Percentiles rank a stretch among this genome's conserved stretches.
These are phyloP conservation scores for Homalodisca vitripennis DNA, from an alignment of 1,140 invertebrate genomes.

Conservation along the genomic window DNA sequence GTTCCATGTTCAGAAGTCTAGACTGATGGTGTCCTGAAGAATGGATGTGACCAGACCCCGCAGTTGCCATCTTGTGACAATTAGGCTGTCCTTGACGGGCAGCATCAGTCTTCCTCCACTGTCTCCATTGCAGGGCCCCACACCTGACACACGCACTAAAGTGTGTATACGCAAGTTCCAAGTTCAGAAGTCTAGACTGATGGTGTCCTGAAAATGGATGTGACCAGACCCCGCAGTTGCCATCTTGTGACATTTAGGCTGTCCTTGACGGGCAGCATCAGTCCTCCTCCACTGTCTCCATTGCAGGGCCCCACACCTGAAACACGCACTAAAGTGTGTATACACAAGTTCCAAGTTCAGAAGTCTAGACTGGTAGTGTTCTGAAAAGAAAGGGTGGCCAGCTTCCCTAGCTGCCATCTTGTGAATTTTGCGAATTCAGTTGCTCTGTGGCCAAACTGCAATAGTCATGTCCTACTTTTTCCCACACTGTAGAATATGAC, in stretches of 20 bases:
- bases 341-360: background rate
- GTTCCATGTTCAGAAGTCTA: conserved; percentile 48
- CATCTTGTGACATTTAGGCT: conserved; percentile 47
- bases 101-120: conserved; percentile 58
- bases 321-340: background rate
- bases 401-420: background rate
- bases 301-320: conserved; percentile 49
- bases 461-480: background rate
- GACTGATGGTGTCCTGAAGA: conserved; percentile 39
- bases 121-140: conserved; percentile 58
- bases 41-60: conserved; percentile 52
- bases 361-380: background rate
- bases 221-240: conserved; percentile 56
- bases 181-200: conserved; percentile 50
- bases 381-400: background rate
- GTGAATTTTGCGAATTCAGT: background rate
- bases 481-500: too few species aligned
- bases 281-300: conserved; percentile 58
- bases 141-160: too few species aligned
- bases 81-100: conserved; percentile 47
- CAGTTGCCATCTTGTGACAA: conserved; percentile 58
- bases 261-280: conserved; percentile 48
- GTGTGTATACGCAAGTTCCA: background rate
- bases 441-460: background rate
- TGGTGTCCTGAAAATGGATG: conserved; percentile 50